Conservation (phyloP, 2,888 invertebrate species). For the Sphecodes monilicornis region DNA sequence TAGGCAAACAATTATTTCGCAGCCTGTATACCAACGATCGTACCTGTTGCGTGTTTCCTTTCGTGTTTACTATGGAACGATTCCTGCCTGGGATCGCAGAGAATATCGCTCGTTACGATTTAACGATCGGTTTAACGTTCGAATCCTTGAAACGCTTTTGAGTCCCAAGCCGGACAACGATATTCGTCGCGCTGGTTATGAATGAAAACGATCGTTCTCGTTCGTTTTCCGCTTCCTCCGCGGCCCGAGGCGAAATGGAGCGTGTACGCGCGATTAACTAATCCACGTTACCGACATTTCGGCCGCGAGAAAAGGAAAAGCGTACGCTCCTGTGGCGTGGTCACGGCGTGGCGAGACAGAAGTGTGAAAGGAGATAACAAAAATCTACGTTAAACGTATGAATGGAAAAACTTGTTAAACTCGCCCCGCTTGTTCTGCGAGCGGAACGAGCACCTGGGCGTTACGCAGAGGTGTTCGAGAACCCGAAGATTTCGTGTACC, state of each 20-base stretch:
- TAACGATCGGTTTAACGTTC: constrained; percentile 28
- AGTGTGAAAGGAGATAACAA: constrained; percentile 4
- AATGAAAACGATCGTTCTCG: constrained; percentile 34
- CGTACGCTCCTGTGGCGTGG: constrained; percentile 7
- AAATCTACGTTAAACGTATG: not conserved
- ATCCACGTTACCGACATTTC: constrained; percentile 13
- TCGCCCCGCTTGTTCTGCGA: not conserved
- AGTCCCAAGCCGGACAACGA: not conserved
- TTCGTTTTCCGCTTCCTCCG: constrained; percentile 12
- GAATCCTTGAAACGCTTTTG: constrained; percentile 59
- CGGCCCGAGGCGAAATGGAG: constrained; percentile 6
- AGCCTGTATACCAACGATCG: constrained; percentile 24
- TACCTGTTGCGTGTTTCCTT: constrained; percentile 52
- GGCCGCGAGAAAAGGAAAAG: constrained; percentile 20
- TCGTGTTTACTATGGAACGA: constrained; percentile 30
- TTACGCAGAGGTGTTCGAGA: not conserved
- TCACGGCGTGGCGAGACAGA: constrained; percentile 7
- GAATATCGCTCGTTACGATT: constrained; percentile 48
- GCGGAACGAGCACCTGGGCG: constrained; percentile 13
- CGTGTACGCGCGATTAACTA: constrained; percentile 3
- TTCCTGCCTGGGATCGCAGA: constrained; percentile 35
- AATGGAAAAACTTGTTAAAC: constrained; percentile 2
- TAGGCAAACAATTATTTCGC: constrained; percentile 7
- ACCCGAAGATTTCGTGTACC: not conserved
- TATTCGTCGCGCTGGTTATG: not conserved